Evolutionary conservation across 1,140 invertebrate genomes (phyloP), one percentile per base, ranked within the genome.

Genomic region (Caenorhabditis latens): DNA sequence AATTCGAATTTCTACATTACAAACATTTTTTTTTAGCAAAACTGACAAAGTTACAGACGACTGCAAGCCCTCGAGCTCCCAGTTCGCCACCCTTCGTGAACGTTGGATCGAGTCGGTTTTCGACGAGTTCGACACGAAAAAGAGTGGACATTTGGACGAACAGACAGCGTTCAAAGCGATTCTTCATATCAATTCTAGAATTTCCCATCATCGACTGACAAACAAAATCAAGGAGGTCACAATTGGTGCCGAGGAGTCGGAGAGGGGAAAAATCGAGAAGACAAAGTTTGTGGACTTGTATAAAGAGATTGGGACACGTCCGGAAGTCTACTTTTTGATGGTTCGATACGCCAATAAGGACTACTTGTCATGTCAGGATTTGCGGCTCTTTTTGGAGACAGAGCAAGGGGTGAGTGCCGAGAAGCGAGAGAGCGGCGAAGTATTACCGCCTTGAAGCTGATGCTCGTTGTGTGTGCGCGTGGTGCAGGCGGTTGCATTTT

Each of bases 321-420:
- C 94, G 55, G 95, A 95, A 92, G 94, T 95, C 21, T 95, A 95
- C 90, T 95, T 95, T 91, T 93, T 95, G 40, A 92, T 95, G 88
- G 94, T 95, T 82, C 93, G 95, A 93, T 95, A 95, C 92, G 94
- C 95, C 58, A 95, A 95, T 90, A 94, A 95, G 92, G 95, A 95
- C 90, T 95, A 94, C 91, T 92, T 95, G 89, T 94, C 94, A 8
- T 92, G 93, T 32, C 94, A 95, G 90, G 95, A 95, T 91, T 91
- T 95, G 65, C 93, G 94, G 87, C 90, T 95, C 75, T 95, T 95
- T 91, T 91, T 95, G 87, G 95, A 95, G 92, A 94, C 94, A 40
- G 95, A 95, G 92, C 95, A 95, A 94, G 94, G 94, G 90, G 94
- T 95, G 91, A 93, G 93, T 93, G 9, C 0, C 4, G 19, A 24